Percentiles rank a stretch among this genome's conserved stretches.
Conservation (phyloP, 2,888 invertebrate species). For the Steinernema hermaphroditum region DNA sequence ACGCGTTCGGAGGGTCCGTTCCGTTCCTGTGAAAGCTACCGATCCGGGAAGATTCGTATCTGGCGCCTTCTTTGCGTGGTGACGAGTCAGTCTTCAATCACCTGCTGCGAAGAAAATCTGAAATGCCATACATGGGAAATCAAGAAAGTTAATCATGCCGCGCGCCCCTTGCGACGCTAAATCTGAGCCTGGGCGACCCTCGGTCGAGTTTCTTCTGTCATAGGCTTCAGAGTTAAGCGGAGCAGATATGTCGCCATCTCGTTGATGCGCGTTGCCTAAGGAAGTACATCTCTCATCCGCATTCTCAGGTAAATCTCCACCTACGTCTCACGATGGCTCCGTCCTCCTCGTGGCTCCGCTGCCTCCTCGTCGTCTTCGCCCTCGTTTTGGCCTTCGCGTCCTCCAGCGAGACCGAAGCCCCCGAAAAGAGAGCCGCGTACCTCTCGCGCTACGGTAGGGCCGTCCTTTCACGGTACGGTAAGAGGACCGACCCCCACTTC, state of each 20-base stretch:
- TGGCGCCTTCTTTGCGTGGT: no score
- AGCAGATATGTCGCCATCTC: neutral
- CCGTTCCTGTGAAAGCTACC: no score
- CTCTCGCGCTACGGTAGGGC: conserved; percentile 49
- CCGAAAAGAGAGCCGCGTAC: conserved; percentile 37
- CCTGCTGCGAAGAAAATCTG: no score
- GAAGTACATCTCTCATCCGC: conserved; percentile 1
- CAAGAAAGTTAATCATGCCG: no score
- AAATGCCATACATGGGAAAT: no score
- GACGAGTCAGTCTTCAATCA: no score
- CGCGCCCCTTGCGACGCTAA: no score
- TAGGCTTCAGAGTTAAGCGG: no score
- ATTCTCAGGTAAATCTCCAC: conserved; percentile 11
- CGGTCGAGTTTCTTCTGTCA: no score
- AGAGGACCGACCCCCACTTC: conserved; percentile 34
- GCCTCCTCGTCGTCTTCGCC: conserved; percentile 18
- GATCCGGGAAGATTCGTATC: no score
- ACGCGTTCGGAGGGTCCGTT: no score
- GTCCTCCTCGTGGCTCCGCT: neutral
- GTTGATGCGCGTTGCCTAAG: neutral
- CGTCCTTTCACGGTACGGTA: conserved; percentile 45
- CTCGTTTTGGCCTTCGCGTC: neutral
- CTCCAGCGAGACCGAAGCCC: conserved; percentile 15
- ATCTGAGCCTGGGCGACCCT: no score
- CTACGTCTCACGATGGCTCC: neutral